phyloP scores from a whole-genome alignment of 2,113 vertebrate genomes.

The Phalacrocorax carbo region DNA sequence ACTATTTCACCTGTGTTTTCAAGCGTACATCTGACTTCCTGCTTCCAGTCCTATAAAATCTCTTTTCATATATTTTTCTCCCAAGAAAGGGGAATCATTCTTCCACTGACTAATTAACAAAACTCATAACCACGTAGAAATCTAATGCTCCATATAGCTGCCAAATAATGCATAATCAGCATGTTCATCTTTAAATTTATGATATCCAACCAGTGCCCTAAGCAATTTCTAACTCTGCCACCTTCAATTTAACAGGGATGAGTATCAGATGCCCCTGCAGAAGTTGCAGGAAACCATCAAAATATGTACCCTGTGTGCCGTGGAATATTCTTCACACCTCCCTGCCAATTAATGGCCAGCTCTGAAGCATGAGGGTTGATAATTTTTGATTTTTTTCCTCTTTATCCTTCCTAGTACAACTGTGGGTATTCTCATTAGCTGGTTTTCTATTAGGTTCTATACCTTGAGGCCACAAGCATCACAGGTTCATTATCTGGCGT shows the following conservation, averaged over 20 bases:
- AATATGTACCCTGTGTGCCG: not conserved
- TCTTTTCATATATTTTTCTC: not conserved
- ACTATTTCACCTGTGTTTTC: not conserved
- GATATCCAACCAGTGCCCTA: not conserved
- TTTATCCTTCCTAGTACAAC: not conserved
- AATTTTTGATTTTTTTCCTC: not conserved
- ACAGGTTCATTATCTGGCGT: constrained; percentile 1
- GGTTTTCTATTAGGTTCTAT: constrained; percentile 4
- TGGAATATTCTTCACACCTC: not conserved
- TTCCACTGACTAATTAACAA: not conserved
- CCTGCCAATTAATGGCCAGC: not conserved
- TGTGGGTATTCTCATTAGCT: constrained; percentile 28
- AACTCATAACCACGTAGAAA: not conserved
- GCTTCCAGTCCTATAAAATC: not conserved
- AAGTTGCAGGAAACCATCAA: not conserved
- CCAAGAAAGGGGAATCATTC: not conserved
- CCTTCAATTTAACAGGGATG: not conserved
- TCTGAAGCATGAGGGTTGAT: not conserved
- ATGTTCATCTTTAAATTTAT: not conserved
- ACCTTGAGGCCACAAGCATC: constrained; percentile 35
- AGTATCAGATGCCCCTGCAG: not conserved
- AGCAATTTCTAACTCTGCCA: not conserved
- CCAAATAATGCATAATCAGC: not conserved
- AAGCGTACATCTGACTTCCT: not conserved
- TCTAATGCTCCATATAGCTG: not conserved